Conservation (phyloP, 2,888 invertebrate species). For the Opisthograptis luteolata region DNA sequence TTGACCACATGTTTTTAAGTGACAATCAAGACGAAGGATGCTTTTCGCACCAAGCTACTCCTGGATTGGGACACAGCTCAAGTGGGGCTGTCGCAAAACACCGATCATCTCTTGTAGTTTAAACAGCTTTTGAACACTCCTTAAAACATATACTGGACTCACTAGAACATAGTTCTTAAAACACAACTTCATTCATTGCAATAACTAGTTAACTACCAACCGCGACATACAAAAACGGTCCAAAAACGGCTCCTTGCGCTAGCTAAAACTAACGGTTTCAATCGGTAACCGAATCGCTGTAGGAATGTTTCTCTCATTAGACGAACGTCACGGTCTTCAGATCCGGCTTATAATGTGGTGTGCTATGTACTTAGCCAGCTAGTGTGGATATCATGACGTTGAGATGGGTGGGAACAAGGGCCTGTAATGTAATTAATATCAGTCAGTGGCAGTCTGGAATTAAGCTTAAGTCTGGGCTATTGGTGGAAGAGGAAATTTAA, state of each 20-base stretch:
- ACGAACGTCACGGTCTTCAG: conserved; percentile 42
- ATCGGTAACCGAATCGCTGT: conserved; percentile 27
- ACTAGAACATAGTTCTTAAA: no score
- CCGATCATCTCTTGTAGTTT: no score
- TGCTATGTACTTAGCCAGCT: conserved; percentile 19
- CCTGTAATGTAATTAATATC: conserved; percentile 27
- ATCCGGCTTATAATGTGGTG: conserved; percentile 17
- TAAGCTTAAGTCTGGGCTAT: conserved; percentile 3
- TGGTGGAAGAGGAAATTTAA: not conserved
- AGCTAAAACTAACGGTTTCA: conserved; percentile 28
- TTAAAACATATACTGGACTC: no score
- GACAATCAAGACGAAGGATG: no score
- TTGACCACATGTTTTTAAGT: no score
- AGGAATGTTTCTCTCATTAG: conserved; percentile 39
- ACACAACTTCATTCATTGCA: not conserved
- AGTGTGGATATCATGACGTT: conserved; percentile 24
- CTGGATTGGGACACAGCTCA: no score
- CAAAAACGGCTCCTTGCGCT: conserved; percentile 28
- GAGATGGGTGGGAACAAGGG: conserved; percentile 30
- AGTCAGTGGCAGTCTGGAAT: conserved; percentile 6
- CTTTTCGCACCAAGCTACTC: no score
- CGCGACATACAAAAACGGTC: conserved; percentile 9
- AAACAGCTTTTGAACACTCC: no score
- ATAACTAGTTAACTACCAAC: not conserved
- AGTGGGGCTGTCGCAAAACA: no score